Percentiles rank a stretch among this genome's conserved stretches.
phyloP scores from a whole-genome alignment of 2,888 invertebrate genomes.

The Andrena praecox region DNA sequence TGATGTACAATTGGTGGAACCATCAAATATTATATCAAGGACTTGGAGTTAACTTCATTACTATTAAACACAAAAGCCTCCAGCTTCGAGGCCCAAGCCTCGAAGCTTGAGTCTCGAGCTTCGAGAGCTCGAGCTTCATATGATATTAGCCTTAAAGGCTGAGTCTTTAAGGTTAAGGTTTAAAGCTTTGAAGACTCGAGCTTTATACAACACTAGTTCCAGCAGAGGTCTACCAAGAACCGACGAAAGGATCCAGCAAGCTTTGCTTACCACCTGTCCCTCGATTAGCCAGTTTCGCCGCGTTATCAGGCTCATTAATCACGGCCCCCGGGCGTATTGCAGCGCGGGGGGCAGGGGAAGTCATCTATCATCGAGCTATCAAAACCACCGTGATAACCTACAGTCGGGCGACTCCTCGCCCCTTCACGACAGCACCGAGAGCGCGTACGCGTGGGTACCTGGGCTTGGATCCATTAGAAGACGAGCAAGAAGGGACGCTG shows the following conservation, averaged over 20 bases:
- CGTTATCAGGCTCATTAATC: conserved; percentile 11
- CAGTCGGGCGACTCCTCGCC: neutral
- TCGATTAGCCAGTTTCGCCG: neutral
- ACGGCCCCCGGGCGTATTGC: neutral
- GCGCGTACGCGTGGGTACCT: conserved; percentile 7
- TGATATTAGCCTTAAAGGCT: too few species aligned
- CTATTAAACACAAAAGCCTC: too few species aligned
- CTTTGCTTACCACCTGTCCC: neutral
- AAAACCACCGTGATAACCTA: neutral
- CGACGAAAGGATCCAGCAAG: neutral
- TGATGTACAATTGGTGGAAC: too few species aligned
- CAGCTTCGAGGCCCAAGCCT: too few species aligned
- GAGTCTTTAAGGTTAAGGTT: too few species aligned
- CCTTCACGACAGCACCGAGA: neutral
- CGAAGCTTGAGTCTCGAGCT: too few species aligned
- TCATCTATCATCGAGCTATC: conserved; percentile 32
- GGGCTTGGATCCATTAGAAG: conserved; percentile 23
- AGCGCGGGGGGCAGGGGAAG: neutral
- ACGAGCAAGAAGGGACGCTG: neutral
- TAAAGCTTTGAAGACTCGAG: too few species aligned
- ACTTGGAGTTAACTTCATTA: too few species aligned
- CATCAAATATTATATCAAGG: too few species aligned
- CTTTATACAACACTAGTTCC: too few species aligned
- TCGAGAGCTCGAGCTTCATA: too few species aligned
- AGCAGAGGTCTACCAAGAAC: neutral